These are phyloP conservation scores for Pseudois nayaur DNA, from an alignment of 2,113 vertebrate genomes.

Conservation along the genomic window DNA sequence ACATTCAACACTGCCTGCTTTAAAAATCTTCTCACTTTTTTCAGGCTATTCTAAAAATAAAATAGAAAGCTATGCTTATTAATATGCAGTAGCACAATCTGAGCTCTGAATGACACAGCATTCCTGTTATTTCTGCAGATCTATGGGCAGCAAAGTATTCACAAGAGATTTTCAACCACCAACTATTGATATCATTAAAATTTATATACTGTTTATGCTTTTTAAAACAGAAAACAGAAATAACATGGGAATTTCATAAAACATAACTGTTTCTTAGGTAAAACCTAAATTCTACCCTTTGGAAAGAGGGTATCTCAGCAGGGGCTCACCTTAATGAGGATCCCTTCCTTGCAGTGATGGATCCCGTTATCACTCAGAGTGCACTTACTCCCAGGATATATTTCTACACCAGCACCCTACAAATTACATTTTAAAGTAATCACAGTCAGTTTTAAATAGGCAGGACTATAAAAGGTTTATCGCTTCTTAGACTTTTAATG, in stretches of 20 bases:
- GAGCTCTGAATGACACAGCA: neutral
- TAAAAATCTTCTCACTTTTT: neutral
- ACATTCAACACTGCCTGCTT: neutral
- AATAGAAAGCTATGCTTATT: slow-evolving; percentile 8
- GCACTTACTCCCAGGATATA: slow-evolving; percentile 93
- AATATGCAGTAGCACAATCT: neutral
- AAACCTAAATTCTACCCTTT: neutral
- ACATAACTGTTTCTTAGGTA: neutral
- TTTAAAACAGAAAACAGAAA: neutral
- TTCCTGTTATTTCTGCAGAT: neutral
- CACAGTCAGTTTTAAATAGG: neutral
- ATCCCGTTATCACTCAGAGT: slow-evolving; percentile 88
- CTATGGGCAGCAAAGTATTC: neutral
- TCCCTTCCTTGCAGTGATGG: slow-evolving; percentile 97
- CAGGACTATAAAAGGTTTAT: neutral
- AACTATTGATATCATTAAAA: neutral
- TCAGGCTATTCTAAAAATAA: neutral
- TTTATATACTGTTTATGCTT: neutral
- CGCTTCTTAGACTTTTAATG: neutral
- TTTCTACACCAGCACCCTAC: slow-evolving; percentile 95
- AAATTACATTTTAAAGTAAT: slow-evolving; percentile 13
- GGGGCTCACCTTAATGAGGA: slow-evolving; percentile 93
- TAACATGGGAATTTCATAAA: neutral
- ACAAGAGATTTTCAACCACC: neutral
- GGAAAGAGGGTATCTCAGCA: neutral